phyloP scores from a whole-genome alignment of 2,888 invertebrate species.

The Timema cristinae region DNA sequence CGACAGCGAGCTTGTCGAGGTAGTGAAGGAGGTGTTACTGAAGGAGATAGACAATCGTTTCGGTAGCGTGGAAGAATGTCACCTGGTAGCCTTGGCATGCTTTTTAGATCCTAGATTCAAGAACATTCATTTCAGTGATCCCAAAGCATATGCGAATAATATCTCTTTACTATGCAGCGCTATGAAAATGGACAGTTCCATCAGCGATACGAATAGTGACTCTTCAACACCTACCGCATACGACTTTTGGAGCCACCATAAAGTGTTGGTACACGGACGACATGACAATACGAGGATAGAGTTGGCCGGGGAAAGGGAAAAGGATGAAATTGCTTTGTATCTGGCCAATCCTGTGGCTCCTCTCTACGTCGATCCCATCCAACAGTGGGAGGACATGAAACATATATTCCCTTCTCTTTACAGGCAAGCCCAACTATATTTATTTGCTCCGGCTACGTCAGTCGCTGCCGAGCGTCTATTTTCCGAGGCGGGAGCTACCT shows the following conservation, averaged over 20 bases:
- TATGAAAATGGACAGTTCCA: not conserved
- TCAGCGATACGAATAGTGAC: not conserved
- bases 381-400: slow-evolving; percentile 2
- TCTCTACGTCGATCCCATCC: not conserved
- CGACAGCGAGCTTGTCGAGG: not conserved
- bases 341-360: slow-evolving; percentile 7
- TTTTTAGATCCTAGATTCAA: not conserved
- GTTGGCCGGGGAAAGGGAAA: not conserved
- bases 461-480: not conserved
- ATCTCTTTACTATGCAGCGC: too few species aligned
- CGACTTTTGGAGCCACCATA: not conserved
- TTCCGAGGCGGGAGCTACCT: not conserved
- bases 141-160: not conserved
- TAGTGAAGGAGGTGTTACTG: not conserved
- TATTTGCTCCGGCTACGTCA: not conserved
- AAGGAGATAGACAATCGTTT: not conserved
- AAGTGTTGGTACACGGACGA: not conserved
- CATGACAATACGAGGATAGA: not conserved
- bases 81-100: not conserved
- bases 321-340: slow-evolving; percentile 7
- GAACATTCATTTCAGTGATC: not conserved
- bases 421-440: not conserved
- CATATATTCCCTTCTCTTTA: not conserved
- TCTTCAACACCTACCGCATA: not conserved
- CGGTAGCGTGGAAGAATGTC: not conserved